Evolutionary conservation across 2,797 vertebrate genomes (phyloP).

Genomic region (Enteromius trimaculatus): DNA sequence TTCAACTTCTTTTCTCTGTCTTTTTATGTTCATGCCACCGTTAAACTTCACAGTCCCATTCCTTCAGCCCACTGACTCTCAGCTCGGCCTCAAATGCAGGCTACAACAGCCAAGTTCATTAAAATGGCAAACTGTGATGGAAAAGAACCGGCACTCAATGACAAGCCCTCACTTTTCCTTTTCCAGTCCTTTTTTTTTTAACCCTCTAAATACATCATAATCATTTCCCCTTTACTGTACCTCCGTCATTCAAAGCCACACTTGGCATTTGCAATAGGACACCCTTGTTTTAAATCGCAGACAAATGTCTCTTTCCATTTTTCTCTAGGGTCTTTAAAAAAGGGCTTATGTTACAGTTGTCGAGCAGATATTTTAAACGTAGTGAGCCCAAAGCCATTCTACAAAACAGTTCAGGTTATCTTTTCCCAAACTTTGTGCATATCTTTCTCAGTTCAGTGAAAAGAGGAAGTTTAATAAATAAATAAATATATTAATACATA

Average conservation of each 20-base stretch:
- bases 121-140: constrained; percentile 59
- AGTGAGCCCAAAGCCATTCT: constrained; percentile 63
- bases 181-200: constrained; percentile 30
- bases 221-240: background rate
- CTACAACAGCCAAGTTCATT: constrained; percentile 64
- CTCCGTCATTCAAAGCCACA: background rate
- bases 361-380: background rate
- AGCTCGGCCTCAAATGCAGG: constrained; percentile 62
- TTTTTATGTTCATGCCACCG: background rate
- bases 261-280: constrained; percentile 25
- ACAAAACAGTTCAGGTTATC: background rate
- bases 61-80: constrained; percentile 46
- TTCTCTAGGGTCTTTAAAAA: constrained; percentile 10
- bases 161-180: constrained; percentile 40
- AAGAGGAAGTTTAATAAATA: background rate
- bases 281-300: constrained; percentile 47
- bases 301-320: constrained; percentile 22
- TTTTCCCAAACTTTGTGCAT: background rate
- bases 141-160: constrained; percentile 57
- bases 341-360: constrained; percentile 10
- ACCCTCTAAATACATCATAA: constrained; percentile 18
- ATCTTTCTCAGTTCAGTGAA: background rate
- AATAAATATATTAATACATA: no score
- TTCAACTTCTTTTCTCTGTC: background rate
- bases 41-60: constrained; percentile 34